phyloP scores from a whole-genome alignment of 2,888 invertebrate species.

The Drosophila setosimentum region DNA sequence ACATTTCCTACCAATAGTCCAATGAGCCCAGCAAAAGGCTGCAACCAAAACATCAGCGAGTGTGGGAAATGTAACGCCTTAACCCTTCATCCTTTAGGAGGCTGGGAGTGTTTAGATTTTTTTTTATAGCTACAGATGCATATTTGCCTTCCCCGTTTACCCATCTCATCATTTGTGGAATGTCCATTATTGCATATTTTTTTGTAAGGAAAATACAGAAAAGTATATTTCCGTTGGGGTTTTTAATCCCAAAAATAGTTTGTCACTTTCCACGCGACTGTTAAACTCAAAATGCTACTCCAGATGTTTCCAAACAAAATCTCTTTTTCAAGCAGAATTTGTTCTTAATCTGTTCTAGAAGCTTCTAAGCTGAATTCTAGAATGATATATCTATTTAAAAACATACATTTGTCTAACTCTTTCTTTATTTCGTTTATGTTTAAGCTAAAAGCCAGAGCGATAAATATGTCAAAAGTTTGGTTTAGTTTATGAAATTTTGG shows the following conservation, averaged over 20 bases:
- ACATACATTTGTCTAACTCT: background rate
- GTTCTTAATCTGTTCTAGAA: background rate
- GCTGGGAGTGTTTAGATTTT: background rate
- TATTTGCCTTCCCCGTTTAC: slow-evolving; percentile 14
- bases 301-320: background rate
- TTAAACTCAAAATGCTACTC: background rate
- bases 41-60: slow-evolving; percentile 43
- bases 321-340: background rate
- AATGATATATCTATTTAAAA: background rate
- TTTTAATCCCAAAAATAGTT: background rate
- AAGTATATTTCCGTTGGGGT: background rate
- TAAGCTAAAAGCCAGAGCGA: background rate
- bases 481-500: background rate
- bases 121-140: background rate
- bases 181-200: background rate
- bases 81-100: slow-evolving; percentile 29
- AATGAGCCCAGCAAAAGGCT: slow-evolving; percentile 40
- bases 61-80: slow-evolving; percentile 46
- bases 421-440: background rate
- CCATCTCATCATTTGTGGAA: slow-evolving; percentile 10
- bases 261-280: background rate
- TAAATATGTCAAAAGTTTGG: background rate
- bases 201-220: background rate
- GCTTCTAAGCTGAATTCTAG: background rate
- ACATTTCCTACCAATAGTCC: slow-evolving; percentile 43